Conservation (phyloP, 2,113 vertebrate genomes). For the Scytalopus superciliaris region DNA sequence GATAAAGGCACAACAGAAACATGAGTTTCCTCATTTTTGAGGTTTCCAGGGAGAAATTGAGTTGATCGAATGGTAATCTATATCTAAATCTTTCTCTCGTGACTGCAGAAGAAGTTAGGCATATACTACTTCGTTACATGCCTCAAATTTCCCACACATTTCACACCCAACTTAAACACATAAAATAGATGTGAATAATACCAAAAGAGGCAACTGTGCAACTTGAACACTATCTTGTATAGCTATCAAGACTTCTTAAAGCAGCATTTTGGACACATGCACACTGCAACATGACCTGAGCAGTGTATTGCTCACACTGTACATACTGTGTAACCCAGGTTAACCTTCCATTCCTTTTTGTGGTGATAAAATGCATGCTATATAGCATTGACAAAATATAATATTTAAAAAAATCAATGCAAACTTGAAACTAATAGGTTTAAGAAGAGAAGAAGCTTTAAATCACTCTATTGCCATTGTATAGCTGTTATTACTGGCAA, state of each 20-base stretch:
- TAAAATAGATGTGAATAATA: neutral
- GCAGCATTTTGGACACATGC: neutral
- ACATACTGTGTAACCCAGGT: accelerated
- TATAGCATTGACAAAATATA: neutral
- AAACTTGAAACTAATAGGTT: neutral
- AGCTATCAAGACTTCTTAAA: neutral
- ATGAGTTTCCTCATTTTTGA: neutral
- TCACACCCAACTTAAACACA: neutral
- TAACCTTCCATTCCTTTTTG: neutral
- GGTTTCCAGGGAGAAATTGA: neutral
- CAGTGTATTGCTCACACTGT: neutral
- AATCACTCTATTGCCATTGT: neutral
- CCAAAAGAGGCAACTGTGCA: neutral
- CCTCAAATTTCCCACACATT: neutral
- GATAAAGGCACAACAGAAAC: neutral
- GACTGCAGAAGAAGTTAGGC: neutral
- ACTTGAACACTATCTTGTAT: neutral
- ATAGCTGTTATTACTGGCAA: neutral
- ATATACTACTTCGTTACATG: neutral
- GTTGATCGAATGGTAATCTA: neutral
- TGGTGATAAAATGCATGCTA: neutral
- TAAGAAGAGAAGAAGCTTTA: neutral
- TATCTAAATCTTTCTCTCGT: neutral
- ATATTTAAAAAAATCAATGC: neutral
- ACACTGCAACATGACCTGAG: neutral